Percentiles rank a stretch among this genome's conserved stretches.
Evolutionary conservation across 2,113 vertebrate genomes (phyloP).

Genomic region (Centropristis striata): DNA sequence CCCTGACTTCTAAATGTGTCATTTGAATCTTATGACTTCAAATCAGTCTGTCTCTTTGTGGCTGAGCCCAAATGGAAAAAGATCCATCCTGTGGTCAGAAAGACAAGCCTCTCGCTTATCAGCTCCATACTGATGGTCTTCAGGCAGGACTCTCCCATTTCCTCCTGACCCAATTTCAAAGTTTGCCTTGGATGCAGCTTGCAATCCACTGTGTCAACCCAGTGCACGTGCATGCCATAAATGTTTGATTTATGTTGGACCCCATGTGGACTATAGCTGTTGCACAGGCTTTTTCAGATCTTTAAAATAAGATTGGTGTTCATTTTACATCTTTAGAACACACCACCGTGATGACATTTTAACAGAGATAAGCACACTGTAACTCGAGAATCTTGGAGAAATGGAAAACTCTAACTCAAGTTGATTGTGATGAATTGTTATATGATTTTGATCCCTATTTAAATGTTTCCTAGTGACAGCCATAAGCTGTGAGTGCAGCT

Average conservation of each 20-base stretch:
- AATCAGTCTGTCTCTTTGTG: neutral
- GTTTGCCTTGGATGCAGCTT: conserved; percentile 60
- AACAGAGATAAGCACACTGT: conserved; percentile 5
- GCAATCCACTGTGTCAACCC: conserved; percentile 31
- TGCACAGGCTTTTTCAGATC: conserved; percentile 26
- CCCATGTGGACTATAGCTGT: conserved; percentile 15
- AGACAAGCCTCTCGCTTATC: conserved; percentile 53
- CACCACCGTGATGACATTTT: neutral
- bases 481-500: conserved; percentile 24
- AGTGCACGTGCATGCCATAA: conserved; percentile 53
- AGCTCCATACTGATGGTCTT: conserved; percentile 29
- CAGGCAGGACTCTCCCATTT: conserved; percentile 39
- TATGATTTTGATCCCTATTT: conserved; percentile 36
- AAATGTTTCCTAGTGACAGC: conserved; percentile 38
- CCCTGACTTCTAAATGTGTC: neutral
- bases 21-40: conserved; percentile 10
- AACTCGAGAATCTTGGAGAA: conserved; percentile 13
- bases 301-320: conserved; percentile 11
- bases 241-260: conserved; percentile 63
- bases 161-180: conserved; percentile 67
- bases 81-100: conserved; percentile 6
- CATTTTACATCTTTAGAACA: conserved; percentile 18
- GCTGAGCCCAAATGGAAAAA: neutral
- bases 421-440: conserved; percentile 33
- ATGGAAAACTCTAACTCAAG: conserved; percentile 48